phyloP scores from a whole-genome alignment of 2,888 invertebrate species.

The Drepana falcataria region DNA sequence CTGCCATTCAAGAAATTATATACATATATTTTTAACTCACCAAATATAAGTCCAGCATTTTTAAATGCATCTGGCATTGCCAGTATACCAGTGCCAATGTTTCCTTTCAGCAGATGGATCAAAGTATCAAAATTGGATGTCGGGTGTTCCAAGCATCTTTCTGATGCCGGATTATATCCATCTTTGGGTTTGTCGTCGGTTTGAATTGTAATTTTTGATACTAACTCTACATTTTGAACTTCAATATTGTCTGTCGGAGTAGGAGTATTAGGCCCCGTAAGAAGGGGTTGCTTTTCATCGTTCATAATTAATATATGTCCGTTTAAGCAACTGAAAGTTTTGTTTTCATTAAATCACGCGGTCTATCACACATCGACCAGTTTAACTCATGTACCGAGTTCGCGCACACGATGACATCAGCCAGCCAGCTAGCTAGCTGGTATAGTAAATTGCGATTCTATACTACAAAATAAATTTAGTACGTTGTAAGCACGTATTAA shows the following conservation, averaged over 20 bases:
- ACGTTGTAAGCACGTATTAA: no score
- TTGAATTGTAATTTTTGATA: slow-evolving; percentile 34
- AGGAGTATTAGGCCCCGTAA: slow-evolving; percentile 56
- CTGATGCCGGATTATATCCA: slow-evolving; percentile 79
- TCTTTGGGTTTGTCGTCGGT: slow-evolving; percentile 48
- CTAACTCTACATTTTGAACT: slow-evolving; percentile 56
- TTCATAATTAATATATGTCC: slow-evolving; percentile 60
- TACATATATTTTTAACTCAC: slow-evolving; percentile 49
- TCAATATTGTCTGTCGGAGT: slow-evolving; percentile 51
- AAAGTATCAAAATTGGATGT: slow-evolving; percentile 89
- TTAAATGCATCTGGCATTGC: slow-evolving; percentile 98
- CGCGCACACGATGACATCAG: background rate
- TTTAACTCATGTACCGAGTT: background rate
- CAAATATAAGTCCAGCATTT: slow-evolving; percentile 92
- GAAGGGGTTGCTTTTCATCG: slow-evolving; percentile 85
- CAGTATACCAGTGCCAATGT: slow-evolving; percentile 94
- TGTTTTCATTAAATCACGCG: background rate
- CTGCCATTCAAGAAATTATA: no score
- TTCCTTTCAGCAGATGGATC: slow-evolving; percentile 85
- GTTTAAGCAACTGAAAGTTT: slow-evolving; percentile 25
- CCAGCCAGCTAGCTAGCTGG: no score
- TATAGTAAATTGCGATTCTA: no score
- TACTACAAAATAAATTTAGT: no score
- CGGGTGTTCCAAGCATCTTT: slow-evolving; percentile 86
- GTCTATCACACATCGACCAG: slow-evolving; percentile 4